Evolutionary conservation across 2,113 vertebrate genomes (phyloP), one percentile per base, ranked within the genome.

Genomic region (Climacteris rufus): DNA sequence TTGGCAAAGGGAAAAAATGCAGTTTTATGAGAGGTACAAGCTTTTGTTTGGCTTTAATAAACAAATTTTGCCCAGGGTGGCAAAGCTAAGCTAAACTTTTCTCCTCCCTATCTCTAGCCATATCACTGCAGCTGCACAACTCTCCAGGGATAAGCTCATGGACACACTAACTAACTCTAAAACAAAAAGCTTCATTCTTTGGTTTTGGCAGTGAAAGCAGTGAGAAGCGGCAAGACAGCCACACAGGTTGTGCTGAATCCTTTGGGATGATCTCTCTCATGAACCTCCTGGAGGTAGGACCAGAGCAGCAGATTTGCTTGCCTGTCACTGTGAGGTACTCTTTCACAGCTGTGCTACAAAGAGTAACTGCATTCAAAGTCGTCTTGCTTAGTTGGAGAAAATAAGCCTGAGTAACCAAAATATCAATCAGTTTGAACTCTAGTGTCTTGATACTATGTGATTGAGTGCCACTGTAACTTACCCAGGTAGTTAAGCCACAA

Each of bases 171-270:
- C 88, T 92, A 92, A n/a, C 60, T 66, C 69, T 49, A 65, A 90
- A 90, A 95, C 80, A 94, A 93, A 94, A 97, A 95, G 80, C 83
- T 92, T 93, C 94, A 92, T 94, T 97, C 93, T 96, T 95, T 87
- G 69, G 56, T 96, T 94, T 92, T 96, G 95, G 96, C 96, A 96
- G 71, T 74, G 79, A 69, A 88, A 94, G 76, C 52, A 74, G 22
- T 40, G 69, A 88, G 87, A 86, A 94, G 80, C 53, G 56, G 74
- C 60, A 87, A 83, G 61, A 33, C 90, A 90, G 90, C 64, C 79
- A 86, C 68, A 80, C 83, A 96, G 93, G 94, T 96, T 96, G 85
- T 75, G 65, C 61, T 65, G 72, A 90, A 78, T 90, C 75, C 76
- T 83, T 86, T 82, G 83, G 90, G 90, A 89, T 87, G 52, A 66